Evolutionary conservation across 2,797 vertebrate genomes (phyloP), one percentile per base, ranked within the genome.

Genomic region (Rhincodon typus): DNA sequence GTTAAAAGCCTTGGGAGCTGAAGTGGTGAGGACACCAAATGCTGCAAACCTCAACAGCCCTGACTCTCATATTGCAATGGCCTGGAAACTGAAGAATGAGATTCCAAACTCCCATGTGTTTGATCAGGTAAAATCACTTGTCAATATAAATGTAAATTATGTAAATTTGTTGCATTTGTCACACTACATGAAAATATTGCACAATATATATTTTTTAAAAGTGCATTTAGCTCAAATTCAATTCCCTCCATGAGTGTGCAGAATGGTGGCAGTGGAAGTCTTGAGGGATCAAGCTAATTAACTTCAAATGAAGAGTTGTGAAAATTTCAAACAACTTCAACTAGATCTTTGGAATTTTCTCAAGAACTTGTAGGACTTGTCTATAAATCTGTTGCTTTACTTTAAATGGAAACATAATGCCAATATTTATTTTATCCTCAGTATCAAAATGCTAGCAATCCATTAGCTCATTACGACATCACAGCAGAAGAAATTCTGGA

Each of bases 391-490:
- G 7, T 93, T 93, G n/a, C 62, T 69, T 93, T 93, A 7, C 67
- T 42, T n/a, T 42, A 93, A 42, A 93, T 21, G 38, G 34, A 69
- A 91, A 93, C 3, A 6, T 42, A 66, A 67, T n/a, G 62, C 42
- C 62, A 93, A 93, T 25, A 62, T 93, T 69, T 93, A 23, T 93
- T 93, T 93, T 42, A 84, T 95, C 30, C 46, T 0, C 19, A 98
- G 98, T 99, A 99, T 96, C 99, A 99, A 82, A 99, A 99, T 38
- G 98, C 98, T 69, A 99, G 98, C 97, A 99, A 99, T 74, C 99
- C 99, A 0, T 97, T 99, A 96, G 98, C 98, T 0, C 99, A 99
- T 98, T 99, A 99, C 0, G 99, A 99, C 97, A 98, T 97, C 96
- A 99, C 99, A 0, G 99, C 99, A 0, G 99, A 99, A 96, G 99